Evolutionary conservation across 1,140 invertebrate genomes (phyloP), one percentile per base, ranked within the genome.

Genomic region (Idris sp.): DNA sequence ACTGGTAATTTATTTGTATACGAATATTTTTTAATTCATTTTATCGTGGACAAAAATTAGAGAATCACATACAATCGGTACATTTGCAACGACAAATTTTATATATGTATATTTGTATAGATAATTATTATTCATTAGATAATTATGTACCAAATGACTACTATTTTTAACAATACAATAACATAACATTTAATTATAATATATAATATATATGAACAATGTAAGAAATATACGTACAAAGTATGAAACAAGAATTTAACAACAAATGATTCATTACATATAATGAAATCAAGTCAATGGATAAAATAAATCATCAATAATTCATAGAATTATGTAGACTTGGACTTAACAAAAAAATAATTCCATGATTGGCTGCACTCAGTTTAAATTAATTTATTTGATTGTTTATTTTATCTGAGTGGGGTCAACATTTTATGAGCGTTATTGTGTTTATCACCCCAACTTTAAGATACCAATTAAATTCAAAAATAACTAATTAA

Each of bases 251-350:
- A 74, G 65, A 76, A 76, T 79, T n/a, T 79, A 83, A 81, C 74
- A 82, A 85, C 78, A 80, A 76, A 85, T 83, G 80, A 85, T 85
- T 78, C 82, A 82, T 83, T 83, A 74, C 72, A 80, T 58, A 67
- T 77, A 81, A 85, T 84, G 83, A 83, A 85, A 85, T 87, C 83
- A 84, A 86, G 80, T 85, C 81, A 83, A 83, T 77, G 7, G 14
- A 31, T 71, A 75, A 54, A 58, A 72, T 61, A 71, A 76, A 58
- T 59, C 58, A 56, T 61, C 56, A 74, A 79, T 75, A 81, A 79
- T 79, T 81, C 77, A 79, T 74, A 80, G 73, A 78, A 80, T 80
- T 67, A 78, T 73, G 36, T 77, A 54, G 44, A 68, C 41, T 64
- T 44, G 22, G 59, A 59, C 64, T 67, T 74, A 76, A 74, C 71